Base-by-base conservation (phyloP, 2,888 invertebrate genomes). In the Chymomyza procnemis region DNA sequence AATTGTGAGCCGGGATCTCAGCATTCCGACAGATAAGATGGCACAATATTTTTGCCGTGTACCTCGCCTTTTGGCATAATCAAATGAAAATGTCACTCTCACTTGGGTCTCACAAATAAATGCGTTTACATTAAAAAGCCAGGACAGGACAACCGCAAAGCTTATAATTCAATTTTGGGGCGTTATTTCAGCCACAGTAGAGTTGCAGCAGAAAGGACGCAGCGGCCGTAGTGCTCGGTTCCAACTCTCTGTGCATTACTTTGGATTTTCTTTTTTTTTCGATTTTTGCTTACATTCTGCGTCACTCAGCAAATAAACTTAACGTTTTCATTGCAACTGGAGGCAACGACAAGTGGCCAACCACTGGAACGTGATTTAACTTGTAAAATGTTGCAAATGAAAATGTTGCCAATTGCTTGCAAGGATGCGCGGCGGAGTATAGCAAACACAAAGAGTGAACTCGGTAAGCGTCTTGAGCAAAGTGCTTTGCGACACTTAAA, bases 301-400 rank as follows among this genome's bases (percentile, higher is more conserved):
- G 66, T 55, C 57, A 60, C 73, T 82, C 76, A 78, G 80, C 76
- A 80, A 76, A 81, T 81, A 81, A 80, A 86, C 79, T 85, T 78
- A 71, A 76, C 69, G 69, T 74, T 71, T 74, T 83, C 72, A 85
- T 85, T 85, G 72, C 69, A 74, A 76, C 73, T 74, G 74, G 69
- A 41, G 60, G 54, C 26, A 62, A 18, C 26, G 34, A 22, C 8
- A 52, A 18, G 12, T 14, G 56, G 78, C 71, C 71, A 75, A 76
- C 88, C 85, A 88, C 88, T 78, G 81, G 73, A 81, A 85, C 85
- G 85, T 85, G 85, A 82, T 75, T 77, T 76, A 79, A 78, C 79
- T 84, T 86, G 69, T 88, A 75, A 88, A 88, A 88, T 80, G 74
- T 72, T 65, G 71, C 73, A 71, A 78, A 66, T 70, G 71, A 74